These are phyloP conservation scores for Heterocephalus glaber DNA, from an alignment of 2,113 vertebrate genomes.

Conservation along the genomic window DNA sequence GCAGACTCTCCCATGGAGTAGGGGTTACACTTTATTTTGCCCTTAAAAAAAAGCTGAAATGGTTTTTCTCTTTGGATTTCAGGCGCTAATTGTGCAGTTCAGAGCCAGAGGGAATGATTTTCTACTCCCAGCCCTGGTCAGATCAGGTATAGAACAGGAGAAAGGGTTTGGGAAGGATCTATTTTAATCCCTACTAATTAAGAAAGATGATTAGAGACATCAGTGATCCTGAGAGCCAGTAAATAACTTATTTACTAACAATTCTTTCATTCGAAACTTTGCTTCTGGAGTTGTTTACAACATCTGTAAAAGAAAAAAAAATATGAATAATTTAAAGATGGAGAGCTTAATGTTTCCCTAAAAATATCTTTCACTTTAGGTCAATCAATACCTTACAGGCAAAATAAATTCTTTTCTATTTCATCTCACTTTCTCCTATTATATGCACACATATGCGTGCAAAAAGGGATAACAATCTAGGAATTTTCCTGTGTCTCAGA, in stretches of 20 bases:
- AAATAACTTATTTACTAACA: conserved; percentile 50
- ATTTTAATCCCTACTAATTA: conserved; percentile 54
- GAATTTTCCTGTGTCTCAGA: conserved; percentile 22
- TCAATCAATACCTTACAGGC: conserved; percentile 59
- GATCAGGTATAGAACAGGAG: neutral
- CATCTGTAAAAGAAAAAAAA: conserved; percentile 60
- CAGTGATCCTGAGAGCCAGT: neutral
- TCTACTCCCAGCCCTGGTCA: neutral
- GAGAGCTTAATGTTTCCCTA: conserved; percentile 58
- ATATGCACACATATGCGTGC: neutral
- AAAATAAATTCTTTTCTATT: conserved; percentile 60
- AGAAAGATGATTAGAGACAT: conserved; percentile 48
- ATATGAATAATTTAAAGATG: conserved; percentile 69
- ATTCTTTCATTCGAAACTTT: conserved; percentile 60
- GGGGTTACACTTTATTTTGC: neutral
- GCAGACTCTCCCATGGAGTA: neutral
- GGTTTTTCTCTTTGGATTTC: neutral
- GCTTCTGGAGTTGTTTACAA: conserved; percentile 58
- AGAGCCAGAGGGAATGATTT: neutral
- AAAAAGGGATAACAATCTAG: conserved; percentile 16
- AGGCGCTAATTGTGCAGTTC: neutral
- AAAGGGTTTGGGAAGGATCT: neutral
- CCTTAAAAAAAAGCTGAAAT: neutral
- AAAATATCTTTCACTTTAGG: conserved; percentile 67
- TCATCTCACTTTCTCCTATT: neutral